Evolutionary conservation across 2,797 vertebrate species (phyloP).

Genomic region (Brachyrhaphis roseni): DNA sequence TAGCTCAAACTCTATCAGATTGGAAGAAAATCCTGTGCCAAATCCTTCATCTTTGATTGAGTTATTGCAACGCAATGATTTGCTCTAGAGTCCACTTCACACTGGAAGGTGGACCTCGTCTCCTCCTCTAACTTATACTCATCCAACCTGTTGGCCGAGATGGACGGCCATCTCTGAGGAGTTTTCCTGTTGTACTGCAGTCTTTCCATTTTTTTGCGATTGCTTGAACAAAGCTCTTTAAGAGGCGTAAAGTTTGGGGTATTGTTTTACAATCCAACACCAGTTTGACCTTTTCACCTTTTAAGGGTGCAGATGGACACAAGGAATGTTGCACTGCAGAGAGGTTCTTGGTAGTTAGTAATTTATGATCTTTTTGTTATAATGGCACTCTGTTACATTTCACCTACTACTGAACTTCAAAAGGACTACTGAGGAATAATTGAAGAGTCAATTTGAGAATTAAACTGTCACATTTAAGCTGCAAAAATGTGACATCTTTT

Average conservation of each 20-base stretch:
- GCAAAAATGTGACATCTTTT: no score
- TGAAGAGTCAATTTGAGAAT: not conserved
- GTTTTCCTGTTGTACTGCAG: not conserved
- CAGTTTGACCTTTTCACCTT: not conserved
- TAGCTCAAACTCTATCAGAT: not conserved
- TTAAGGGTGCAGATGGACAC: not conserved
- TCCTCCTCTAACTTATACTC: not conserved
- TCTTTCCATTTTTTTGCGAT: not conserved
- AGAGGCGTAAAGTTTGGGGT: not conserved
- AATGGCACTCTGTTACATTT: not conserved
- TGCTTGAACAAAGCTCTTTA: not conserved
- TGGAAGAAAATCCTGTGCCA: not conserved
- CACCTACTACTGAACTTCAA: not conserved
- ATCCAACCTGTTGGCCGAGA: not conserved
- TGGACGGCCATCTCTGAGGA: not conserved
- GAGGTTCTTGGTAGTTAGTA: not conserved
- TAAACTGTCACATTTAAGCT: not conserved
- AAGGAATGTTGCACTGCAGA: not conserved
- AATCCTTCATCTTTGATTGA: not conserved
- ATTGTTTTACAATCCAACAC: not conserved
- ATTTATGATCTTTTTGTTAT: not conserved
- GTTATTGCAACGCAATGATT: no score
- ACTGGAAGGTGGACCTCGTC: not conserved
- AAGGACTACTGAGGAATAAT: slow-evolving; percentile 1
- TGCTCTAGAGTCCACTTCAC: not conserved